phyloP scores from a whole-genome alignment of 2,113 vertebrate species.

The Silurus meridionalis region DNA sequence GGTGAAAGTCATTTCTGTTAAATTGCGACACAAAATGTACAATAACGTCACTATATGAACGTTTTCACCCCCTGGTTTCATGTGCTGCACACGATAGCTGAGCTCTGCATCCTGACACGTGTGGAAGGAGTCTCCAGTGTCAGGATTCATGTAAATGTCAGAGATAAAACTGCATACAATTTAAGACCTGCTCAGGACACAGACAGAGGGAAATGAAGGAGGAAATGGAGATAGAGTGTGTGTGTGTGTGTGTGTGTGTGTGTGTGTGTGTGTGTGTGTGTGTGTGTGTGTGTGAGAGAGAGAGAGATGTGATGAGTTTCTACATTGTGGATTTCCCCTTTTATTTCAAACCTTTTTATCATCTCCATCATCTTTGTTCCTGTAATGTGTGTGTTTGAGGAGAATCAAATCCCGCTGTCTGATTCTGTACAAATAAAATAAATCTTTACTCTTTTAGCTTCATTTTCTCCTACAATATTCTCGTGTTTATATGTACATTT shows the following conservation, averaged over 20 bases:
- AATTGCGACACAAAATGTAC: neutral
- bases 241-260: neutral
- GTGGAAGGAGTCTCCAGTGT: neutral
- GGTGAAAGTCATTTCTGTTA: constrained; percentile 13
- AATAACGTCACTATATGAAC: neutral
- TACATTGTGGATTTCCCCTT: neutral
- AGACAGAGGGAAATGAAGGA: neutral
- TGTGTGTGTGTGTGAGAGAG: too few relatives aligned
- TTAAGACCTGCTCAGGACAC: neutral
- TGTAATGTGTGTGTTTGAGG: neutral
- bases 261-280: too few relatives aligned
- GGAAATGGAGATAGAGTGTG: neutral
- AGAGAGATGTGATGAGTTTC: neutral
- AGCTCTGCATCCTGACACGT: neutral
- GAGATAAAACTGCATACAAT: neutral
- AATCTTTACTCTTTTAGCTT: neutral
- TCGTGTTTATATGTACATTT: neutral
- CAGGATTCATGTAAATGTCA: neutral
- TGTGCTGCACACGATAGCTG: neutral
- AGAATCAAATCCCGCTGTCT: neutral
- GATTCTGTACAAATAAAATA: neutral
- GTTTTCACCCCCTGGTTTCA: neutral
- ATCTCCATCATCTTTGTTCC: neutral
- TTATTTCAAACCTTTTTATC: neutral
- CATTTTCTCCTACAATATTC: neutral